Evolutionary conservation across 30 jellyfish, hydroid and myxozoan species (phyloP), one percentile per base, ranked within the genome.

Genomic region (Aurelia sp.): DNA sequence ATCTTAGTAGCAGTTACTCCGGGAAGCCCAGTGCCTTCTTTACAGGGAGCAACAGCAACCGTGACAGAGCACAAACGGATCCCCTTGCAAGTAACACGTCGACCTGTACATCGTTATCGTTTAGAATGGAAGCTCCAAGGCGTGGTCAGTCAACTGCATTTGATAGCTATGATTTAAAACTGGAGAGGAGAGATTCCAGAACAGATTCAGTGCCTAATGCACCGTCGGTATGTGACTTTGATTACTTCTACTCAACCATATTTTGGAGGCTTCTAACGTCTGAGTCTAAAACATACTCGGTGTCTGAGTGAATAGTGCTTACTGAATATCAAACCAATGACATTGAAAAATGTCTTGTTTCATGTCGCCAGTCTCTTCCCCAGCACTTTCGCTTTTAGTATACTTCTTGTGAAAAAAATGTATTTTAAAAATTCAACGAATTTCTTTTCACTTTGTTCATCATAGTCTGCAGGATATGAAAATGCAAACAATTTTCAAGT

Each of bases 11-110:
- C 35, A 74, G 41, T 37, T 47, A 48, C 23, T 15, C 73, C 73
- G 19, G 63, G 17, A 51, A 13, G 37, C 85, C 57, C 7, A 74
- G 33, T n/a, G 22, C 19, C 22, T 16, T 31, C 15, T 30, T 11
- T 35, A 13, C 58, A 74, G 37, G 16, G 61, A 23, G 31, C 73
- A n/a, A 47, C 4, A 52, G 15, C 30, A 52, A 27, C 51, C 89
- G 89, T 13, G 61, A 31, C 31, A 62, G 89, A 62, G 65, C 89
- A 35, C 79, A 62, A 27, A 78, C 89, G n/a, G 89, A 78, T 62
- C 89, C 89, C 27, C 77, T 78, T 61, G 22, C 61, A 55, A 21
- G 55, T 20, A 37, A 64, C 33, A 13, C 74, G 51, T 21, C 41
- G 53, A 64, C 74, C 3, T 64, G 74, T 17, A 21, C 41, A 13